Evolutionary conservation across 2,888 invertebrate genomes (phyloP), one percentile per base, ranked within the genome.

Genomic region (Napeogenes inachia): DNA sequence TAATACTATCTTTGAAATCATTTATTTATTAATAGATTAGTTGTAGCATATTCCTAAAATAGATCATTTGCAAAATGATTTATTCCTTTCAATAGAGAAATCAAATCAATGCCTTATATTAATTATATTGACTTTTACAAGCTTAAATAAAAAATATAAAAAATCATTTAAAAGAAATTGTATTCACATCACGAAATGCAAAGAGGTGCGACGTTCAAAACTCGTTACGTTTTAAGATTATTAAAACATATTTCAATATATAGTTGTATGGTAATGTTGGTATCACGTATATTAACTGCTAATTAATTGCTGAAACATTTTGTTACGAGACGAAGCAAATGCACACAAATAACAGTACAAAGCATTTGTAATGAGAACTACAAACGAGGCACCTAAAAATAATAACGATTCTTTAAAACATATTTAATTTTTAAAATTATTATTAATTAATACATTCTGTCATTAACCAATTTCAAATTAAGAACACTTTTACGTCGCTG

Each of bases 391-490:
- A 21, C 21, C 21, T 21, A 13, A 50, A 30, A 50, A 21, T 4
- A 50, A 50, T 13, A 21, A 30, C 6, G 6, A 30, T 30, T 50
- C 6, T 47, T 12, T 47, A 47, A 8, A 3, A 8, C 12, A 8
- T 47, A 21, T 47, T 13, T 4, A 4, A 6, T 47, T 50, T 30
- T 50, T 6, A 10, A 3, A 30, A 30, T 47, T n/a, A 13, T 47
- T n/a, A 13, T 47, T 13, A 13, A 47, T 13, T 5, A 47, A 47
- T 13, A 13, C 13, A n/a, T 47, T 13, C 5, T n/a, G 5, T 47
- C 5, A n/a, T n/a, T n/a, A n/a, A 5, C 13, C 12, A 45, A 33
- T 12, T 53, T 47, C 8, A 62, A 56, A 59, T 62, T 47, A 61
- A 30, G 13, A 42, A 50, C 45, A 45, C 53, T 56, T 56, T 62